Conservation (phyloP, 1,140 invertebrate genomes). For the Neuroterus valhalla region DNA sequence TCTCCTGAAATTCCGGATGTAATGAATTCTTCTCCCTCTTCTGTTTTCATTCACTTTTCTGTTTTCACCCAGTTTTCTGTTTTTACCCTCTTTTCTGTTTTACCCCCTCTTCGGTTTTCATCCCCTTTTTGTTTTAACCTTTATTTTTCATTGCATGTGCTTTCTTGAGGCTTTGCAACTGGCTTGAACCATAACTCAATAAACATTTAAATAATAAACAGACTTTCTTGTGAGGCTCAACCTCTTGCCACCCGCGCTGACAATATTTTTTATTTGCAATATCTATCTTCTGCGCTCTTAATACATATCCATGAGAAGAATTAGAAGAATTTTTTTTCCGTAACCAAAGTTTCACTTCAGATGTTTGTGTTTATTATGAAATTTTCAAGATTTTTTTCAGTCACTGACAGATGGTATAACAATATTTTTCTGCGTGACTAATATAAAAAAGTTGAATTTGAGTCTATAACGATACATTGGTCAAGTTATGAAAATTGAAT, state of each 20-base stretch:
- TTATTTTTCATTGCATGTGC: slow-evolving; percentile 8
- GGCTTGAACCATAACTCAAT: neutral
- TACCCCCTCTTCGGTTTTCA: neutral
- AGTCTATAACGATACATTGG: too few species aligned
- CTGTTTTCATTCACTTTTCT: neutral
- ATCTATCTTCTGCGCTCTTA: neutral
- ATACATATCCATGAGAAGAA: neutral
- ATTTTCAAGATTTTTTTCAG: too few species aligned
- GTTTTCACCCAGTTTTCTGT: too few species aligned
- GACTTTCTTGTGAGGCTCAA: neutral
- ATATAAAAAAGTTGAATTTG: too few species aligned
- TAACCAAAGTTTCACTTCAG: too few species aligned
- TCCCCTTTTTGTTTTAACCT: neutral
- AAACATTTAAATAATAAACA: neutral
- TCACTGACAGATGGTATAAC: too few species aligned
- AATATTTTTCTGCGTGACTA: too few species aligned
- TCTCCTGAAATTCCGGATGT: neutral
- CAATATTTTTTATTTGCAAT: too few species aligned
- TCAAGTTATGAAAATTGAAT: too few species aligned
- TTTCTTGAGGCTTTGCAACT: slow-evolving; percentile 24
- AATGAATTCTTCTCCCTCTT: neutral
- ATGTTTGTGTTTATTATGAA: too few species aligned
- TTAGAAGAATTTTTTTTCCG: neutral
- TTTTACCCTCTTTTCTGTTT: too few species aligned
- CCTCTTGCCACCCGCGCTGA: neutral